Percentiles rank a stretch among this genome's conserved stretches.
Conservation (phyloP, 2,113 vertebrate genomes). For the Hipposideros armiger region DNA sequence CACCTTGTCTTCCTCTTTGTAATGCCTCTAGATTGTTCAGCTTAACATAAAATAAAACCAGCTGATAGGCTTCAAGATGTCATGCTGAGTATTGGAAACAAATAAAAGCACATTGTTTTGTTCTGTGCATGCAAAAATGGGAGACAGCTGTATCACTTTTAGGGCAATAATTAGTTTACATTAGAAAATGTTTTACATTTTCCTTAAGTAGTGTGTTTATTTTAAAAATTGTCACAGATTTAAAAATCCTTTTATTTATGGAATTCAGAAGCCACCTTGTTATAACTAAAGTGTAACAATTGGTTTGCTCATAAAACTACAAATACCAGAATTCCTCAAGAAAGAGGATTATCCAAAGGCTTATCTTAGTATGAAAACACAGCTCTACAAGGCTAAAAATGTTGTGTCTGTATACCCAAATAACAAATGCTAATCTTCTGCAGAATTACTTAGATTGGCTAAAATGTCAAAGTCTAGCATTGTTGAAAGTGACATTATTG, state of each 20-base stretch:
- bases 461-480: constrained; percentile 52
- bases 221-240: constrained; percentile 63
- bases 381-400: constrained; percentile 36
- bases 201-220: constrained; percentile 32
- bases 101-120: constrained; percentile 68
- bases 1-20: not conserved
- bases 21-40: constrained; percentile 65
- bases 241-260: constrained; percentile 54
- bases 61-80: constrained; percentile 75
- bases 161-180: constrained; percentile 72
- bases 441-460: constrained; percentile 62
- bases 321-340: constrained; percentile 69
- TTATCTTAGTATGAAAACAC: constrained; percentile 37
- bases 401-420: constrained; percentile 59
- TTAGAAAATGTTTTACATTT: constrained; percentile 48
- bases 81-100: constrained; percentile 64
- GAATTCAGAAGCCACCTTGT: constrained; percentile 23
- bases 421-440: constrained; percentile 63
- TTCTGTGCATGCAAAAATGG: constrained; percentile 66
- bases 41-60: constrained; percentile 69
- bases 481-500: not conserved
- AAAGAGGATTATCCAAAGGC: constrained; percentile 35
- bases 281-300: constrained; percentile 1
- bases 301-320: constrained; percentile 42
- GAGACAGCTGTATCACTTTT: constrained; percentile 70